Evolutionary conservation across 2,797 vertebrate genomes (phyloP).

Genomic region (Buceros bicornis): DNA sequence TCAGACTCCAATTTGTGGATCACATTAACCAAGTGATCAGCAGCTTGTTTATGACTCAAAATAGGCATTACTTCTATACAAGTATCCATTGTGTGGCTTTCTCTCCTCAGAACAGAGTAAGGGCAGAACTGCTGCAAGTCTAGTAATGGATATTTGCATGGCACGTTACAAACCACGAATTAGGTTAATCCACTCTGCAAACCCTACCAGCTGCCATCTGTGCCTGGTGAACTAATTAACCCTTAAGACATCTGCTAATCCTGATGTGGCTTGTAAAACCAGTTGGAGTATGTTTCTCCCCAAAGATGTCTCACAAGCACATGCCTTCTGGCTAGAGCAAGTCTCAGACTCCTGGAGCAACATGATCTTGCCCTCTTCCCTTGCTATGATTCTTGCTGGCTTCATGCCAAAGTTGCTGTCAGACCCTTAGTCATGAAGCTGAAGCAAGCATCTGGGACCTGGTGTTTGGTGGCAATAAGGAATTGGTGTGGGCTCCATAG

Average conservation of each 20-base stretch:
- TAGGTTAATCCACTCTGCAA: slow-evolving; percentile 59
- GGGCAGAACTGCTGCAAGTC: background rate
- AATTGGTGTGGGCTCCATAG: background rate
- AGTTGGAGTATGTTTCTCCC: background rate
- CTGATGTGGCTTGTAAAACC: slow-evolving; percentile 7
- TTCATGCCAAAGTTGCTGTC: background rate
- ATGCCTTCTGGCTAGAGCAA: background rate
- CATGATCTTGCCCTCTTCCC: background rate
- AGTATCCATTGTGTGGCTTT: background rate
- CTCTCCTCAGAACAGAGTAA: slow-evolving; percentile 8
- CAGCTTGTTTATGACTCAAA: background rate
- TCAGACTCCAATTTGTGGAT: background rate
- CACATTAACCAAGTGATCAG: background rate
- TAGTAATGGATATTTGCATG: slow-evolving; percentile 36
- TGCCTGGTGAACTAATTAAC: slow-evolving; percentile 64
- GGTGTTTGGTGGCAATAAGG: background rate
- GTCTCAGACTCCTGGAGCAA: background rate
- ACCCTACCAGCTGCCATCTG: slow-evolving; percentile 61
- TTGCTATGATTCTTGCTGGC: background rate
- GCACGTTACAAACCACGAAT: slow-evolving; percentile 54
- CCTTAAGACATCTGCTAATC: slow-evolving; percentile 49
- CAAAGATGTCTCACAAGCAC: background rate
- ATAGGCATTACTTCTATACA: background rate
- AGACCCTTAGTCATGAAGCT: background rate
- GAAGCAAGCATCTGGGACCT: background rate